phyloP scores from a whole-genome alignment of 92 coral and sea anemone genomes.

The Porites evermanni region DNA sequence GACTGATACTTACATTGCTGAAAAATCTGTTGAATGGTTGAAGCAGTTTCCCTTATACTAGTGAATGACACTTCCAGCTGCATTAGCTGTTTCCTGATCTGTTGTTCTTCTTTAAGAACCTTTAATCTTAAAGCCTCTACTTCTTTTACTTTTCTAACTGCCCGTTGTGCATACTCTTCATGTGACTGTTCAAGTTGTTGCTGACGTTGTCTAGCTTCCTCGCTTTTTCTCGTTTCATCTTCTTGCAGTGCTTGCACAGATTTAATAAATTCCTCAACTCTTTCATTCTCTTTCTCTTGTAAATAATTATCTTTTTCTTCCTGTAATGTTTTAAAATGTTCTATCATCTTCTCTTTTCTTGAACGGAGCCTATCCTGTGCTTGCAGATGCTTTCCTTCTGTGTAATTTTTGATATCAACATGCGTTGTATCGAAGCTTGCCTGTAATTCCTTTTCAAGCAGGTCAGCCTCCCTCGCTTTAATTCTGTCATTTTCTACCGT shows the following conservation, averaged over 20 bases:
- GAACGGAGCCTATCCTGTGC: constrained; percentile 39
- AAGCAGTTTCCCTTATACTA: constrained; percentile 43
- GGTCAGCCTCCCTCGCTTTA: neutral
- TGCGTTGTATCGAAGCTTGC: constrained; percentile 45
- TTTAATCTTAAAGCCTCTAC: constrained; percentile 68
- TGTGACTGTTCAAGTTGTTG: constrained; percentile 68
- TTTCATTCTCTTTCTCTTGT: constrained; percentile 53
- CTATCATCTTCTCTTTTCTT: constrained; percentile 50
- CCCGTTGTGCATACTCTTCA: constrained; percentile 69
- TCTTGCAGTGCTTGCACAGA: constrained; percentile 65
- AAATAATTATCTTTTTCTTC: constrained; percentile 56
- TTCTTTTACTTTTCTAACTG: constrained; percentile 68
- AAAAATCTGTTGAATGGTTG: constrained; percentile 56
- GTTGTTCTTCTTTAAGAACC: constrained; percentile 74
- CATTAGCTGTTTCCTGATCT: constrained; percentile 59
- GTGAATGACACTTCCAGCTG: constrained; percentile 46
- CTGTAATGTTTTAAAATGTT: constrained; percentile 48
- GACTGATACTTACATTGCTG: constrained; percentile 52
- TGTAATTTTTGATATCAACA: constrained; percentile 51
- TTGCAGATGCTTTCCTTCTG: constrained; percentile 55
- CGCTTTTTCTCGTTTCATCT: constrained; percentile 54
- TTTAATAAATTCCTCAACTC: constrained; percentile 57
- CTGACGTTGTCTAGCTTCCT: constrained; percentile 63
- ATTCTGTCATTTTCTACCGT: neutral
- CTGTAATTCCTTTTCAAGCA: constrained; percentile 26